Evolutionary conservation across 2,888 invertebrate genomes (phyloP).

Genomic region (Drosophila paucipuncta): DNA sequence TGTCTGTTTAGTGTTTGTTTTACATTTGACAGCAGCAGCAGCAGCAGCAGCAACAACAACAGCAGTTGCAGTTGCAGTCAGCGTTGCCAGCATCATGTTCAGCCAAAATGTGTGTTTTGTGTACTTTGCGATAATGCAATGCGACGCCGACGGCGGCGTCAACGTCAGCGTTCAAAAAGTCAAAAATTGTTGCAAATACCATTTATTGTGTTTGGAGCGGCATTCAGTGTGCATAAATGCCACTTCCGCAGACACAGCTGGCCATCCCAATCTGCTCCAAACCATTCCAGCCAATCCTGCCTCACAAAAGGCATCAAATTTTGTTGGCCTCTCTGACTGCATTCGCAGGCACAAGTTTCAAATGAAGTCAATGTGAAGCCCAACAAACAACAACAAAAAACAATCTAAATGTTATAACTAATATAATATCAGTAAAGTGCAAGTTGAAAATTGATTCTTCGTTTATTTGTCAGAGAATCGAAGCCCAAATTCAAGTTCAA

Average conservation of each 20-base stretch:
- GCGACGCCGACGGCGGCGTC: constrained; percentile 31
- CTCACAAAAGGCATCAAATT: neutral
- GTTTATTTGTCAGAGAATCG: neutral
- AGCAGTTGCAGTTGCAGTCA: constrained; percentile 3
- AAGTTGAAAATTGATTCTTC: neutral
- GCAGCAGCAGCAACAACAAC: neutral
- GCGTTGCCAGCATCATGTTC: constrained; percentile 26
- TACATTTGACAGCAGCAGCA: constrained; percentile 56
- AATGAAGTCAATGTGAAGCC: neutral
- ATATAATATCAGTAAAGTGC: neutral
- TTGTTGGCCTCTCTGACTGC: constrained; percentile 2
- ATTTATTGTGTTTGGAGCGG: constrained; percentile 67
- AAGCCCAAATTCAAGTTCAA: neutral
- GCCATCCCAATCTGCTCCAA: constrained; percentile 3
- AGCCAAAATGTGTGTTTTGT: constrained; percentile 43
- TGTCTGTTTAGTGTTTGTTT: constrained; percentile 63
- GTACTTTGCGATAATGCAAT: constrained; percentile 65
- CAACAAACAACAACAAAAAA: neutral
- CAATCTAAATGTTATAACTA: neutral
- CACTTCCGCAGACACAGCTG: constrained; percentile 26
- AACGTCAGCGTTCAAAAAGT: constrained; percentile 51
- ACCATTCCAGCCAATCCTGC: neutral
- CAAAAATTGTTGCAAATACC: constrained; percentile 75
- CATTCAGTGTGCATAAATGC: constrained; percentile 44
- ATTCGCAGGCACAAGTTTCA: neutral